phyloP scores from a whole-genome alignment of 2,113 vertebrate genomes.

The Procavia capensis region DNA sequence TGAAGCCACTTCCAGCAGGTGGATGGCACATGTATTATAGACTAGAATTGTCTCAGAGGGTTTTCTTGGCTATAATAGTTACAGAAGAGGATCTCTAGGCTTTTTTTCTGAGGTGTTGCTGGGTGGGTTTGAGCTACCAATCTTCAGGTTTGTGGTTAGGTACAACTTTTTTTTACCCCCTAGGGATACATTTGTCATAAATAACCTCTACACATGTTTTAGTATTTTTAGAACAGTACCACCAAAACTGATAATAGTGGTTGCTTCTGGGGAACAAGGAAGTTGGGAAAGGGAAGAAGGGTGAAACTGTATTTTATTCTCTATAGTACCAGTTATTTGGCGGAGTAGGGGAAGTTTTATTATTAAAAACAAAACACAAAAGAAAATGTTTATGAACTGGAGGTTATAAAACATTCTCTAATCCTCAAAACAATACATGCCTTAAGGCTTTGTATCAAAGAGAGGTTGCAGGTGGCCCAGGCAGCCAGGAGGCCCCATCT shows the following conservation, averaged over 20 bases:
- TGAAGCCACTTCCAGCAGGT: no score
- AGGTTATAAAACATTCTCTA: background rate
- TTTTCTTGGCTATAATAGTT: no score
- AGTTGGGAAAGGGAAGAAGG: background rate
- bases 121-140: background rate
- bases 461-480: background rate
- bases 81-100: no score
- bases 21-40: background rate
- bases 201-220: background rate
- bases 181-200: background rate
- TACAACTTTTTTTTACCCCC: background rate
- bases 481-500: background rate
- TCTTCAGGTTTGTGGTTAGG: background rate
- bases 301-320: background rate
- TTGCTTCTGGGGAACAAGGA: background rate
- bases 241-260: background rate
- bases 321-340: background rate
- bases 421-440: background rate
- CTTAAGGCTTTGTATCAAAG: background rate
- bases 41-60: background rate
- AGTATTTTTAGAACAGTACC: background rate
- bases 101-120: no score
- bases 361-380: background rate
- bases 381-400: background rate
- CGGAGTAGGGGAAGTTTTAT: no score